Evolutionary conservation across 2,888 invertebrate genomes (phyloP).

Genomic region (Meloe dianella): DNA sequence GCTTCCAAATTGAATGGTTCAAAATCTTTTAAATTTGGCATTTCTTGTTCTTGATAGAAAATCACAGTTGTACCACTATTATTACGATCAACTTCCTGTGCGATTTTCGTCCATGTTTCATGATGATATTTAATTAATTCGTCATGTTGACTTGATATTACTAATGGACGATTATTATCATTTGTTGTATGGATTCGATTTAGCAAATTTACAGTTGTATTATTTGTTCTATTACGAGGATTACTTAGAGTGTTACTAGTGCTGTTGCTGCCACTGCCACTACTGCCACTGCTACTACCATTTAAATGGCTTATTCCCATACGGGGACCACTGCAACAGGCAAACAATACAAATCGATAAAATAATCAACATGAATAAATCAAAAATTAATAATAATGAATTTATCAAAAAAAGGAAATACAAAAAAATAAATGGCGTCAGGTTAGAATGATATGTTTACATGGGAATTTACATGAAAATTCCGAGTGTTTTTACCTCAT

Average conservation of each 20-base stretch:
- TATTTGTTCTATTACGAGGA: neutral
- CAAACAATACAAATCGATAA: neutral
- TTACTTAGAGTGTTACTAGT: neutral
- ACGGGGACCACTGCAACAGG: slow-evolving; percentile 52
- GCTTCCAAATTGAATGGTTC: slow-evolving; percentile 80
- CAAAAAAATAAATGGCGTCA: neutral
- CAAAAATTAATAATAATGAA: neutral
- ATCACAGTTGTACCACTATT: slow-evolving; percentile 60
- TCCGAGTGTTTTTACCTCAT: slow-evolving; percentile 17
- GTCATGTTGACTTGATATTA: slow-evolving; percentile 67
- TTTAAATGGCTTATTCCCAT: slow-evolving; percentile 56
- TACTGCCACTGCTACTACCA: slow-evolving; percentile 48
- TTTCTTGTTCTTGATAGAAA: slow-evolving; percentile 69
- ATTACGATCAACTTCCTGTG: slow-evolving; percentile 49
- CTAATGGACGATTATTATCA: slow-evolving; percentile 46
- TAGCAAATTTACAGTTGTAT: neutral
- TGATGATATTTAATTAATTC: slow-evolving; percentile 81
- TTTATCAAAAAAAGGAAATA: neutral
- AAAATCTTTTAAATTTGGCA: slow-evolving; percentile 68
- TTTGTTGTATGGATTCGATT: slow-evolving; percentile 34
- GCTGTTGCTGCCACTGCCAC: neutral
- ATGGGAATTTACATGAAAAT: neutral
- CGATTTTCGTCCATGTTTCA: slow-evolving; percentile 77
- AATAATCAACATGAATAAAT: slow-evolving; percentile 1
- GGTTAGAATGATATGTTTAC: neutral